These are phyloP conservation scores for Xyrichtys novacula DNA, from an alignment of 2,797 vertebrate genomes.

Conservation along the genomic window DNA sequence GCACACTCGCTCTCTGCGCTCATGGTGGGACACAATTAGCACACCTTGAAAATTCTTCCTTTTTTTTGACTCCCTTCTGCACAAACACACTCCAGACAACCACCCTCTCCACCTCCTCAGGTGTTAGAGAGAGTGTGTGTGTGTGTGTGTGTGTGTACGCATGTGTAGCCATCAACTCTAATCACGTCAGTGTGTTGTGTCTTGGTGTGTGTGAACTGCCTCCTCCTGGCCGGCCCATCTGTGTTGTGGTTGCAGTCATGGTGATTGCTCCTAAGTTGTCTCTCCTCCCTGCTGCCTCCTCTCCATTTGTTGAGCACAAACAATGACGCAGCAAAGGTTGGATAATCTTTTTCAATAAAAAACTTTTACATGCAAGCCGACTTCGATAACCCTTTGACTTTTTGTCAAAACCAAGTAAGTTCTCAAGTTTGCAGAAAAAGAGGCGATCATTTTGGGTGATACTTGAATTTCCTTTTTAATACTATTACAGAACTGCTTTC, in stretches of 20 bases:
- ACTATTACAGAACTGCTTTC: too few relatives aligned
- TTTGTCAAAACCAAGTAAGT: conserved; percentile 4
- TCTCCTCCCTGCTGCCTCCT: conserved; percentile 42
- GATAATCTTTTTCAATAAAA: conserved; percentile 1
- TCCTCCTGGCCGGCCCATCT: conserved; percentile 75
- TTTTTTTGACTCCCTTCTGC: conserved; percentile 39
- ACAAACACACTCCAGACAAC: conserved; percentile 18
- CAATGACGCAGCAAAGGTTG: conserved; percentile 47
- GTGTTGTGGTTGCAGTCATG: conserved; percentile 70
- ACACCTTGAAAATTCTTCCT: conserved; percentile 51
- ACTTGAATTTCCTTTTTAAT: too few relatives aligned
- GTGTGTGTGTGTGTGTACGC: conserved; percentile 34
- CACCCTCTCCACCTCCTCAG: conserved; percentile 40
- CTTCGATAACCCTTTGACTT: conserved; percentile 23
- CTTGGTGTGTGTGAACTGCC: conserved; percentile 68
- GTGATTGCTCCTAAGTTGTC: conserved; percentile 61
- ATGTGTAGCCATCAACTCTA: conserved; percentile 63
- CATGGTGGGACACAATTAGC: conserved; percentile 72
- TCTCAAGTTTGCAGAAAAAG: conserved; percentile 1
- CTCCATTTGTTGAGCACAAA: conserved; percentile 74
- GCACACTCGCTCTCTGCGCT: conserved; percentile 41
- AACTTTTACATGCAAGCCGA: conserved; percentile 30
- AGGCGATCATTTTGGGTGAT: background rate
- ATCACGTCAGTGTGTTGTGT: conserved; percentile 72
- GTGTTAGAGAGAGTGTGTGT: conserved; percentile 32